Percentiles rank a stretch among this genome's conserved stretches.
These are phyloP conservation scores for Pseudobourletiella spinata DNA, from an alignment of 1,140 invertebrate genomes.

Conservation along the genomic window DNA sequence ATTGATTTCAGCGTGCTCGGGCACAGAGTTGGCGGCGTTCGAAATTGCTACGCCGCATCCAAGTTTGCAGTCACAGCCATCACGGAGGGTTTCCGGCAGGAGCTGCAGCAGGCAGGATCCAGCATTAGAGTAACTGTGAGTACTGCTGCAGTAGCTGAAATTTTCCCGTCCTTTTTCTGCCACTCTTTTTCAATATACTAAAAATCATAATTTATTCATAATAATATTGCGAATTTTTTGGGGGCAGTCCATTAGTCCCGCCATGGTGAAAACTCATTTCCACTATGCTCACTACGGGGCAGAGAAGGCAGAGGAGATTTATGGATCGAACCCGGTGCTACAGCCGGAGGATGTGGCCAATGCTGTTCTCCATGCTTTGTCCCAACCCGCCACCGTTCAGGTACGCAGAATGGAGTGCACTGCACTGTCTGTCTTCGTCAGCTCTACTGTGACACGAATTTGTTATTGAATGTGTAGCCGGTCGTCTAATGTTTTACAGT, in stretches of 20 bases:
- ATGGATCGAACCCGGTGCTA: neutral
- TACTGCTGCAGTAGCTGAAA: no score
- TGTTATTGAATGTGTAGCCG: no score
- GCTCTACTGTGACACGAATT: no score
- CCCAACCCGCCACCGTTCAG: no score
- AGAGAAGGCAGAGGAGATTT: neutral
- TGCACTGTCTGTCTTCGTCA: no score
- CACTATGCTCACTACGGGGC: neutral
- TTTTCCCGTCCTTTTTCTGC: no score
- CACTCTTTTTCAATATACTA: no score
- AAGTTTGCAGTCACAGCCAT: constrained; percentile 43
- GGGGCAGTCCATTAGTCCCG: neutral
- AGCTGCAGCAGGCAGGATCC: constrained; percentile 39
- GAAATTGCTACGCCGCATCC: constrained; percentile 42
- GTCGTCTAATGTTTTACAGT: no score
- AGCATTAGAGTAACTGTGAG: constrained; percentile 40
- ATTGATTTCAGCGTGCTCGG: constrained; percentile 8
- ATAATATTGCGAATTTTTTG: constrained; percentile 2
- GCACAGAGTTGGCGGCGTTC: constrained; percentile 1
- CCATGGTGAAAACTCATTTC: neutral
- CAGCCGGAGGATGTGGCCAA: neutral
- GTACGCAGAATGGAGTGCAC: no score
- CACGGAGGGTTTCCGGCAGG: constrained; percentile 41
- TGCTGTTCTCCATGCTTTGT: neutral
- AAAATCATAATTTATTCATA: neutral